Percentiles rank a stretch among this genome's conserved stretches.
These are phyloP conservation scores for Sussaba pulchella DNA, from an alignment of 2,888 invertebrate genomes.

Conservation along the genomic window DNA sequence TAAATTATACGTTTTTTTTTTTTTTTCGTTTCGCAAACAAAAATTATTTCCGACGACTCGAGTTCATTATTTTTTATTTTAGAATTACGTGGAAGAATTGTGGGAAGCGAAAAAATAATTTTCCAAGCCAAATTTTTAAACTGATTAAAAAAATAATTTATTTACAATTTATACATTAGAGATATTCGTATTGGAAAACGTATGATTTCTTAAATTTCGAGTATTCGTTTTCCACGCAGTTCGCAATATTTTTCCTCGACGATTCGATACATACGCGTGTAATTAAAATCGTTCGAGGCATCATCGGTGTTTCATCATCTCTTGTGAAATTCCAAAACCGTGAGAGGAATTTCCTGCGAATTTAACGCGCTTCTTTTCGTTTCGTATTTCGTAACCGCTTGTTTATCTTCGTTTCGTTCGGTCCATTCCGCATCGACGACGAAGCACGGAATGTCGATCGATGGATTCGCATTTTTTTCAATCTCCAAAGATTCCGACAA, in stretches of 20 bases:
- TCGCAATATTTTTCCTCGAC: no score
- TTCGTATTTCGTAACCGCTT: neutral
- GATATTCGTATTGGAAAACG: neutral
- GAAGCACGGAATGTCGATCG: neutral
- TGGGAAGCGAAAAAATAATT: no score
- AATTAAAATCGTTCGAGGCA: neutral
- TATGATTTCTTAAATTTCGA: neutral
- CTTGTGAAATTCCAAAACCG: constrained; percentile 60
- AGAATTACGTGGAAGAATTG: no score
- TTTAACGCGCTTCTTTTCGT: neutral
- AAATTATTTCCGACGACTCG: no score
- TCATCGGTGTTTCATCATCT: neutral
- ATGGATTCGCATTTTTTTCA: neutral
- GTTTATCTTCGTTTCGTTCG: neutral
- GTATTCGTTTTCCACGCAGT: no score
- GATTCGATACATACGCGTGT: neutral
- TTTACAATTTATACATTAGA: constrained; percentile 3
- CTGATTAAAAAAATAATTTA: neutral
- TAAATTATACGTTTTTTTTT: no score
- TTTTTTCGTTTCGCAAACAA: no score
- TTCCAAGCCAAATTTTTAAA: no score
- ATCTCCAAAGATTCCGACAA: neutral
- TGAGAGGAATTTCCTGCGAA: constrained; percentile 56
- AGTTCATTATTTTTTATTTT: no score
- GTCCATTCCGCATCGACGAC: neutral